Evolutionary conservation across 2,797 vertebrate genomes (phyloP).

Genomic region (Sphenodon punctatus): DNA sequence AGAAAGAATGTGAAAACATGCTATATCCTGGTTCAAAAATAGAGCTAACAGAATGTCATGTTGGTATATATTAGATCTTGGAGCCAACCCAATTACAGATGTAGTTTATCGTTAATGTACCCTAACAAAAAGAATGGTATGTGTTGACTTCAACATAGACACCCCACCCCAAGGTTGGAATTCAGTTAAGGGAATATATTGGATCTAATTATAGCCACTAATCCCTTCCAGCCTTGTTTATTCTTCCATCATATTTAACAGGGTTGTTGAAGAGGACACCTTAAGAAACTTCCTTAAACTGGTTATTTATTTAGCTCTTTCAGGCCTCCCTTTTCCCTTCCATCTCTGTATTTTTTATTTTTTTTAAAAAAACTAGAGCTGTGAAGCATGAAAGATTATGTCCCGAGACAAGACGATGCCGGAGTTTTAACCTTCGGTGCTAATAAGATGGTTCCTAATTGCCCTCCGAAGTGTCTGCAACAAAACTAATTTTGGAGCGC

Average conservation of each 20-base stretch:
- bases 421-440: conserved; percentile 57
- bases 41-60: conserved; percentile 15
- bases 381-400: conserved; percentile 63
- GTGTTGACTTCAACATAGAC: conserved; percentile 12
- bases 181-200: conserved; percentile 40
- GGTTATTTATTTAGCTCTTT: conserved; percentile 31
- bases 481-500: conserved; percentile 53
- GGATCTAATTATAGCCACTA: conserved; percentile 28
- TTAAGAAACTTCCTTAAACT: conserved; percentile 26
- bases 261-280: conserved; percentile 36
- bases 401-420: conserved; percentile 50
- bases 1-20: conserved; percentile 15
- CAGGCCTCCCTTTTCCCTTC: background rate
- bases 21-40: conserved; percentile 45
- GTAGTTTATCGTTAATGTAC: conserved; percentile 17
- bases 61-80: conserved; percentile 21
- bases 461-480: conserved; percentile 43
- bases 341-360: background rate
- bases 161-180: conserved; percentile 10
- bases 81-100: conserved; percentile 12
- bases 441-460: conserved; percentile 56
- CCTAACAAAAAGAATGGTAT: background rate
- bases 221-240: conserved; percentile 6
- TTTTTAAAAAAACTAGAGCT: conserved; percentile 38
- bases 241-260: conserved; percentile 12